Evolutionary conservation across 2,888 invertebrate species (phyloP).

Genomic region (Idaea straminata): DNA sequence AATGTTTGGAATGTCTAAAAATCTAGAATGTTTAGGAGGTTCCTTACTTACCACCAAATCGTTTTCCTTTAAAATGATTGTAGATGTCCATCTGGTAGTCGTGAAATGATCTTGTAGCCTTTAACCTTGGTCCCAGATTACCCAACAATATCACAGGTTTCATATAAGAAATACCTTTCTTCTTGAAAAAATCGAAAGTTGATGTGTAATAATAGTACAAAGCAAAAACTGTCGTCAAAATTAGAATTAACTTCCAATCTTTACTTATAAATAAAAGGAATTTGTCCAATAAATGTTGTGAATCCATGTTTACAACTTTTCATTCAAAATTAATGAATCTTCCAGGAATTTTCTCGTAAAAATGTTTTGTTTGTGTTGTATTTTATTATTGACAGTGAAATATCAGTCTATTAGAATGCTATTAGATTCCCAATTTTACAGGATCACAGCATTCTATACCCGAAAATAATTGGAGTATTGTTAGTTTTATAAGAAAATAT

Average conservation of each 20-base stretch:
- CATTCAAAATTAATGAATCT: background rate
- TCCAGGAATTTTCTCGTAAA: background rate
- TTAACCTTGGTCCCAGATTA: constrained; percentile 65
- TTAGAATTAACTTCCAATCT: constrained; percentile 59
- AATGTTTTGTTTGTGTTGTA: background rate
- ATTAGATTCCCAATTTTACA: background rate
- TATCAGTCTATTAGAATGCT: background rate
- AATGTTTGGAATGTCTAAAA: too few species aligned
- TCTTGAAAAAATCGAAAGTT: constrained; percentile 69
- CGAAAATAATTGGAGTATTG: too few species aligned
- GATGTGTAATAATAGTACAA: constrained; percentile 68
- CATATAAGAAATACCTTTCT: constrained; percentile 63
- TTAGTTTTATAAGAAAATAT: too few species aligned
- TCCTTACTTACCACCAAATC: constrained; percentile 64
- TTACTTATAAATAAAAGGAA: constrained; percentile 45
- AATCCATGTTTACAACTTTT: constrained; percentile 34
- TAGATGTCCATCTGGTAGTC: constrained; percentile 69
- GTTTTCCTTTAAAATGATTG: constrained; percentile 67
- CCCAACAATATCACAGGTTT: constrained; percentile 74
- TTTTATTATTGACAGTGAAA: background rate
- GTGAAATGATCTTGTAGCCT: constrained; percentile 66
- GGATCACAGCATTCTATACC: too few species aligned
- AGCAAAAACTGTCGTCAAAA: constrained; percentile 50
- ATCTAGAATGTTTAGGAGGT: too few species aligned
- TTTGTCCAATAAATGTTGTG: constrained; percentile 41